Base-by-base conservation (phyloP, 2,797 vertebrate species). In the Myotis daubentonii region DNA sequence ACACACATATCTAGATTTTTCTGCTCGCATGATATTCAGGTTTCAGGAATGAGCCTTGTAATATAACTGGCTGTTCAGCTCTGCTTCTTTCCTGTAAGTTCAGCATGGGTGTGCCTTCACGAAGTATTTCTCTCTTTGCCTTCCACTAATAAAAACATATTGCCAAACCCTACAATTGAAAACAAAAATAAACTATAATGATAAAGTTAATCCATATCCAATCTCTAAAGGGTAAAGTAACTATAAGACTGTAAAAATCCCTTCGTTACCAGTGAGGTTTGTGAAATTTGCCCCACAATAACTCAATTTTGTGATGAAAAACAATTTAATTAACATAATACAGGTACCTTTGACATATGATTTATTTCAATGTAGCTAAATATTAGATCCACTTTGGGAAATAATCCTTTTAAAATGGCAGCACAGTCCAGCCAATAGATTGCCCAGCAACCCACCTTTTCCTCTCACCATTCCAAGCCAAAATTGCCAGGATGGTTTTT, bases 91-190 rank as follows among this genome's bases (percentile, higher is more conserved):
- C 98, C 98, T 98, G 98, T 98, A 97, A 98, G 94, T 97, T 98
- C 98, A 98, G 98, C 98, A 98, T 98, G 98, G 98, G 98, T 98
- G 98, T 99, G 98, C 98, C 98, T 98, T 98, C 98, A 98, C 98
- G 94, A 98, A 98, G 95, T 76, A 78, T 94, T 98, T 96, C 97
- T 97, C 96, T 98, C 98, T 96, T 97, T 79, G 96, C 98, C 97
- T 97, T 97, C 96, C 92, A 89, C 74, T 68, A 89, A 89, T 70
- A 94, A 81, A 97, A 97, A 97, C 89, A 89, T 96, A 97, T 96
- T 96, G 94, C 96, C 97, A 97, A 97, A 93, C 71, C 96, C 91
- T 95, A 93, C 72, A 95, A 97, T 87, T 94, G 89, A 89, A 84
- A 95, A 25, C 90, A 96, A 95, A 89, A 89, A 38, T 80, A 84